Base-by-base conservation (phyloP, 1,140 invertebrate genomes). In the Listronotus bonariensis region DNA sequence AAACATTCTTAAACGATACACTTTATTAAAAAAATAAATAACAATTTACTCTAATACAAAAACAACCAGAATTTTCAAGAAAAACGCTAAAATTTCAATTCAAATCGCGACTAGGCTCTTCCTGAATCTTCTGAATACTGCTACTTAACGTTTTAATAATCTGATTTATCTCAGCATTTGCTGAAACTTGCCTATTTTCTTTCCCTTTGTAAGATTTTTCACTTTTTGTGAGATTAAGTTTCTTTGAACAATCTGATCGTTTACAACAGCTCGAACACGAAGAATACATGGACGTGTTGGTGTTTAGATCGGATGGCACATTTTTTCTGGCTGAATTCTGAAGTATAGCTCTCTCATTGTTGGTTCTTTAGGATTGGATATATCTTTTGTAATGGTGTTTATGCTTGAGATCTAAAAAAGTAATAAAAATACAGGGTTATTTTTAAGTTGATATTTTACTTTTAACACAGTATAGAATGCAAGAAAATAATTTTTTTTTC, bases 321-420 rank as follows among this genome's bases (percentile, higher is more conserved):
- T 12, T 18, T 20, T 26, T 14, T 36, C 26, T n/a, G 10, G 14
- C 2, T 1, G 1, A 4, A 20, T 38, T 34, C 52, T 34, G 12
- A 40, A 54, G 14, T 34, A 41, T 18, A 54, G n/a, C 17, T 54
- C 2, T 31, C 38, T 38, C 52, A 54, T 54, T 36, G 34, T 10
- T 36, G 52, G 31, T 1, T 36, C 15, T 2, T 49, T 17, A 5
- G 18, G 15, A 8, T 20, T 26, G 7, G 46, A 45, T 11, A 43
- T 17, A 40, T 52, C 26, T 38, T 14, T 41, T 6, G 65, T 48
- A n/a, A 67, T 53, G 2, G 34, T 14, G 26, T 67, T 67, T 55
- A 67, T 67, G 26, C 45, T 59, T 15, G 55, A 57, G 10, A 65
- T 65, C 62, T 65, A 36, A 0, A 65, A 57, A 36, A 52, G n/a